Conservation (phyloP, 2,113 vertebrate genomes). For the Phalacrocorax pelagicus region DNA sequence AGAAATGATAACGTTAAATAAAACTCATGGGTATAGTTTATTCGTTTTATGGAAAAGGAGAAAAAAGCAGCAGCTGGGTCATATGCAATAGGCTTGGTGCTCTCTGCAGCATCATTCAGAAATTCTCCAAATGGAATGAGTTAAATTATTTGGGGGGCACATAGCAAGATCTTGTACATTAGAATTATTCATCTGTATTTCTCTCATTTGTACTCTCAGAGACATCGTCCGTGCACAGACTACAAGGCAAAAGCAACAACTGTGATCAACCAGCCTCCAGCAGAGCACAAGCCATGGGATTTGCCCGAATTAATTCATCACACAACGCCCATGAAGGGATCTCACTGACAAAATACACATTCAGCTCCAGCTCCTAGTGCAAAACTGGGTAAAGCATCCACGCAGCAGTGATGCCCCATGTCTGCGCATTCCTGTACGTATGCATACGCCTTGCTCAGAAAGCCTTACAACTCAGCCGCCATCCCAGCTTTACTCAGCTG, state of each 20-base stretch:
- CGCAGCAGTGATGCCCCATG: too few species aligned
- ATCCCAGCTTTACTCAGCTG: neutral
- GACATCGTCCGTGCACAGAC: neutral
- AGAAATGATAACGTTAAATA: neutral
- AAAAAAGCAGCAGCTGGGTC: neutral
- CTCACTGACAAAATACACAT: neutral
- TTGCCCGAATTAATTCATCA: neutral
- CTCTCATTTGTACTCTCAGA: neutral
- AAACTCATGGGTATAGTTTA: neutral
- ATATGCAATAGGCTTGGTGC: neutral
- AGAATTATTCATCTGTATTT: neutral
- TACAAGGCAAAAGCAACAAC: neutral
- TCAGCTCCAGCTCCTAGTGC: neutral
- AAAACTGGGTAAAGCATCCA: neutral
- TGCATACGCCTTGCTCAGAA: neutral
- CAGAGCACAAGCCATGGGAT: rapidly evolving
- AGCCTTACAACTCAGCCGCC: neutral
- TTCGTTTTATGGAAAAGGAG: neutral
- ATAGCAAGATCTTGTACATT: rapidly evolving
- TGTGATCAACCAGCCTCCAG: neutral
- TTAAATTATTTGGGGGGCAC: neutral
- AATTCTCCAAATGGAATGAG: neutral
- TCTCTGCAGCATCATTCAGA: neutral
- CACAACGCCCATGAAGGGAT: neutral
- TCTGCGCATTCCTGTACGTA: too few species aligned